A percentile compares a stretch with the other conserved stretches of the same genome.
Evolutionary conservation across 2,888 invertebrate species (phyloP).

Genomic region (Coremacera marginata): DNA sequence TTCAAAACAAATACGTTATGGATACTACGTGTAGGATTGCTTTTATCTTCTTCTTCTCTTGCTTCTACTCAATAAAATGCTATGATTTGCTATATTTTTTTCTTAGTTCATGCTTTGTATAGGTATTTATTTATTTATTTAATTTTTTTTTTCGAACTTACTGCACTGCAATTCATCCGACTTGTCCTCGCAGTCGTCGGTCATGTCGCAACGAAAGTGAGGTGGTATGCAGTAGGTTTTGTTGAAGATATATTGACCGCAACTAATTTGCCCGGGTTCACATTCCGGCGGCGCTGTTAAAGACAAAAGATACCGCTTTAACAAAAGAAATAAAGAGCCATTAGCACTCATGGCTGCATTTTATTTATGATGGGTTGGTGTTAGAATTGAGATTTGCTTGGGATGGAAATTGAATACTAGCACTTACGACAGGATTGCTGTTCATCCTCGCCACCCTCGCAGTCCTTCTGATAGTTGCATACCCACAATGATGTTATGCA

Average conservation of each 20-base stretch:
- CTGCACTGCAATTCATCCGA: constrained; percentile 96
- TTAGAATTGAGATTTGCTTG: background rate
- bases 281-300: constrained; percentile 92
- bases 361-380: background rate
- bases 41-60: background rate
- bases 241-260: constrained; percentile 94
- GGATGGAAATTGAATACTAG: background rate
- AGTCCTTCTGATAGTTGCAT: constrained; percentile 95
- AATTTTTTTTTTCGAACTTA: constrained; percentile 74
- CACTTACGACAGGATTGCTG: constrained; percentile 91
- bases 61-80: background rate
- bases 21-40: constrained; percentile 13
- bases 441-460: constrained; percentile 92
- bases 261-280: constrained; percentile 90
- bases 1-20: constrained; percentile 30
- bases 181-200: constrained; percentile 94
- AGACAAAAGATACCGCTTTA: constrained; percentile 8
- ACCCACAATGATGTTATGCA: constrained; percentile 89
- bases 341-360: background rate
- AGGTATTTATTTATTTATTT: background rate
- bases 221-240: constrained; percentile 95
- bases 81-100: background rate
- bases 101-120: background rate
- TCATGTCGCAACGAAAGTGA: constrained; percentile 94
- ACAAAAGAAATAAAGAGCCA: constrained; percentile 5